Percentiles rank a stretch among this genome's conserved stretches.
phyloP scores from a whole-genome alignment of 1,140 invertebrate species.

The Galleria mellonella region DNA sequence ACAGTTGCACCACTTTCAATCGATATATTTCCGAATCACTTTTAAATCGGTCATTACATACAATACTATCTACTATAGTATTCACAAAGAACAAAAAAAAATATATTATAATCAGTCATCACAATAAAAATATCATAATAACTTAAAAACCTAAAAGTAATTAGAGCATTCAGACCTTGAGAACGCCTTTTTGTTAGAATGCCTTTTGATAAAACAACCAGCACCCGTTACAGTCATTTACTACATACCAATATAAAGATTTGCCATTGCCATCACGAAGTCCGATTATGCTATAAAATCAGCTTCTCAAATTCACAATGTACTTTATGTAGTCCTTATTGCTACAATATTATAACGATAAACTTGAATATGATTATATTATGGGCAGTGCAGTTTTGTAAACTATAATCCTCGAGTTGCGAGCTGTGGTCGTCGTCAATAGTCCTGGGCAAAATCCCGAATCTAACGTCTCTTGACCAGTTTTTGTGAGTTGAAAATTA shows the following conservation, averaged over 20 bases:
- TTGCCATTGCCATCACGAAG: conserved; percentile 61
- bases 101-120: no score
- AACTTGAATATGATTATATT: conserved; percentile 43
- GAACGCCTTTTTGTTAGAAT: conserved; percentile 22
- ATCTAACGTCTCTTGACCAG: conserved; percentile 88
- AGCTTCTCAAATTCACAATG: conserved; percentile 27
- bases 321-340: conserved; percentile 39
- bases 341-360: conserved; percentile 40
- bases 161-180: conserved; percentile 49
- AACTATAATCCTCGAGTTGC: conserved; percentile 49
- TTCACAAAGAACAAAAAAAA: no score
- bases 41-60: no score
- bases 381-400: conserved; percentile 53
- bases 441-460: conserved; percentile 22
- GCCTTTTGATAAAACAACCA: conserved; percentile 24
- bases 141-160: conserved; percentile 16
- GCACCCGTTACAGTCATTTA: conserved; percentile 7
- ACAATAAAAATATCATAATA: no score
- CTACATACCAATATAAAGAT: conserved; percentile 60
- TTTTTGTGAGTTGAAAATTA: conserved; percentile 92
- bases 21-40: not conserved
- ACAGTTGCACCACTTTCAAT: conserved; percentile 20
- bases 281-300: conserved; percentile 23
- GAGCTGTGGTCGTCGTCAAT: conserved; percentile 58
- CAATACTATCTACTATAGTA: no score